Percentiles rank a stretch among this genome's conserved stretches.
Conservation (phyloP, 2,888 invertebrate genomes). For the Tetragnatha montana region DNA sequence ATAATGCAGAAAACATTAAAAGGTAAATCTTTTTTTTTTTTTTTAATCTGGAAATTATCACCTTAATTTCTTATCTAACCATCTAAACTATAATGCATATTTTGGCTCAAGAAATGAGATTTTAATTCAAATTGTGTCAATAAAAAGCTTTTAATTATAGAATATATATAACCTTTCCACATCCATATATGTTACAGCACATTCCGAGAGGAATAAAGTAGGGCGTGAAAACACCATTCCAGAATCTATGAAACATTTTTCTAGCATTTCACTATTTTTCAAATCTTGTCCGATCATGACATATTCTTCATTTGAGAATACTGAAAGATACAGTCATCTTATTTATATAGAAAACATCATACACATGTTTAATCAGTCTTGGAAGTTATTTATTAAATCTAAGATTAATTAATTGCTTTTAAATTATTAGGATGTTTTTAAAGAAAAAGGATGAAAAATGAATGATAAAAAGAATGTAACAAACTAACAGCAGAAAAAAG, state of each 20-base stretch:
- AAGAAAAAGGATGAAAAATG: too few relatives aligned
- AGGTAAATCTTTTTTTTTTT: too few relatives aligned
- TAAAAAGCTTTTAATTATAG: neutral
- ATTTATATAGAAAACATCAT: neutral
- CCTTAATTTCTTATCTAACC: too few relatives aligned
- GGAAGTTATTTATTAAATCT: too few relatives aligned
- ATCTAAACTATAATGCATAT: too few relatives aligned
- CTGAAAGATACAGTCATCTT: slow-evolving; percentile 24
- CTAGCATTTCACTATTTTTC: slow-evolving; percentile 72
- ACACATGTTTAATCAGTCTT: too few relatives aligned
- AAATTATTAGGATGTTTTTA: too few relatives aligned
- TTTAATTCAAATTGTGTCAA: neutral
- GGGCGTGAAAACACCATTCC: slow-evolving; percentile 74
- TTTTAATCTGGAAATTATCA: too few relatives aligned
- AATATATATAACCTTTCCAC: slow-evolving; percentile 64
- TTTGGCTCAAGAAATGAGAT: neutral
- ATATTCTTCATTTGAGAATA: slow-evolving; percentile 49
- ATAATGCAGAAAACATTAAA: neutral
- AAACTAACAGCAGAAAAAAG: too few relatives aligned
- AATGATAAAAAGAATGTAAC: too few relatives aligned
- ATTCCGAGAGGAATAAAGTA: slow-evolving; percentile 76
- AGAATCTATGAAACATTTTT: slow-evolving; percentile 73
- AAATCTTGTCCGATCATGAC: slow-evolving; percentile 75
- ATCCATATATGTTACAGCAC: slow-evolving; percentile 76
- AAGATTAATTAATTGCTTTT: too few relatives aligned